Conservation (phyloP, 2,113 vertebrate species). For the Ictalurus furcatus region DNA sequence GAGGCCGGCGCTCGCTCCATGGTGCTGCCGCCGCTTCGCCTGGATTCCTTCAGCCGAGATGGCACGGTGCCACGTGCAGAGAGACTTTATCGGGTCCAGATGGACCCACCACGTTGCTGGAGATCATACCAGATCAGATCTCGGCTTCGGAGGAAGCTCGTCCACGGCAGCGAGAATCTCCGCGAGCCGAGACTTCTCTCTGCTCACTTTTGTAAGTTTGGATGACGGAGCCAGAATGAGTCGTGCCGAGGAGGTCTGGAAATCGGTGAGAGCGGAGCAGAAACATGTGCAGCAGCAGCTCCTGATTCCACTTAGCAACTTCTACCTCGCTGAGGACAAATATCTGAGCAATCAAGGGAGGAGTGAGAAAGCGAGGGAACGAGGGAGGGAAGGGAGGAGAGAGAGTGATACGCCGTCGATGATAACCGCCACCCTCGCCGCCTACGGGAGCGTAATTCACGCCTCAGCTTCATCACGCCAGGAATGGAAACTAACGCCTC, state of each 20-base stretch:
- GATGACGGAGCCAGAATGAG: neutral
- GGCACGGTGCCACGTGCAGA: constrained; percentile 62
- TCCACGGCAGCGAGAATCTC: neutral
- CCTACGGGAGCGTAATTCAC: constrained; percentile 41
- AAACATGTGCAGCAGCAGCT: neutral
- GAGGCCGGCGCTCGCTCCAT: constrained; percentile 45
- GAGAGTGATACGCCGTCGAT: neutral
- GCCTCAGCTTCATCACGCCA: constrained; percentile 53
- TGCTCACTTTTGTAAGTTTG: neutral
- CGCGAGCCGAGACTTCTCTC: neutral
- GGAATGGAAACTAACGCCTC: constrained; percentile 28
- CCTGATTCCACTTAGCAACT: constrained; percentile 44
- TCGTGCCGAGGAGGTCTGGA: neutral
- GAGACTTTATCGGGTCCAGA: constrained; percentile 43
- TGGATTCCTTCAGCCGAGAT: constrained; percentile 59
- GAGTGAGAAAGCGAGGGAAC: neutral
- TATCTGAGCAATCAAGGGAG: constrained; percentile 35
- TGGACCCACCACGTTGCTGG: neutral
- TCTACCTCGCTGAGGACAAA: constrained; percentile 31
- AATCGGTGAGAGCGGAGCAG: neutral
- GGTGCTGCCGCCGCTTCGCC: constrained; percentile 58
- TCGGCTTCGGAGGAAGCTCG: neutral
- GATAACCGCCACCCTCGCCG: neutral
- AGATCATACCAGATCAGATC: neutral
- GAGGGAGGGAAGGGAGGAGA: neutral